Percentiles rank a stretch among this genome's conserved stretches.
phyloP scores from a whole-genome alignment of 2,797 vertebrate genomes.

The Pseudopleuronectes americanus region DNA sequence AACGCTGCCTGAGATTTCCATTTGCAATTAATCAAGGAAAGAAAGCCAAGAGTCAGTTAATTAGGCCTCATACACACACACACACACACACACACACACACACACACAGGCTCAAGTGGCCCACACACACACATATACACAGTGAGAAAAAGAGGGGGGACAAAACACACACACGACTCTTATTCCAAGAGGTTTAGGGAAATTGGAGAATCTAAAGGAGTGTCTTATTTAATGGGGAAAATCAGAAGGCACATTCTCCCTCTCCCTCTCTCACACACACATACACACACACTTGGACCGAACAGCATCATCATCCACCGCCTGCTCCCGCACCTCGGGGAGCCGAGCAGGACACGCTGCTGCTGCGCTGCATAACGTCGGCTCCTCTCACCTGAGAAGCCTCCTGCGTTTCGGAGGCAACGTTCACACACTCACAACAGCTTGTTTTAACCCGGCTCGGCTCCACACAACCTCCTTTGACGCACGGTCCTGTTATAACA shows the following conservation, averaged over 20 bases:
- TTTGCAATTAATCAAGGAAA: slow-evolving; percentile 62
- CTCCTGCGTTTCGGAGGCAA: not conserved
- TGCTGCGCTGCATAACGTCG: not conserved
- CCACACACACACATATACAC: too few species aligned
- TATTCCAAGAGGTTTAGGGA: too few species aligned
- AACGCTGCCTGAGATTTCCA: slow-evolving; percentile 54
- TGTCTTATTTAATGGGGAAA: too few species aligned
- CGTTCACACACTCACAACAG: not conserved
- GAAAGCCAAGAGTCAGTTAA: slow-evolving; percentile 59
- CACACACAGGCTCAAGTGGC: not conserved
- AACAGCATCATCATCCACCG: slow-evolving; percentile 50
- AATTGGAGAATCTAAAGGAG: too few species aligned
- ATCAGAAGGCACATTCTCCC: not conserved
- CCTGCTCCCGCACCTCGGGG: slow-evolving; percentile 43
- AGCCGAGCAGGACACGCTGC: slow-evolving; percentile 18
- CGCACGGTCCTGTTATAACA: slow-evolving; percentile 19
- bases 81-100: not conserved
- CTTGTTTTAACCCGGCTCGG: slow-evolving; percentile 8
- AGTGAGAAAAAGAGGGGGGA: too few species aligned
- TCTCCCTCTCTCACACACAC: not conserved
- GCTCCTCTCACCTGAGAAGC: slow-evolving; percentile 1
- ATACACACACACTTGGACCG: slow-evolving; percentile 15
- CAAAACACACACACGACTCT: too few species aligned
- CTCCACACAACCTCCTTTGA: not conserved
- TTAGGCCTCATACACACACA: slow-evolving; percentile 16